Conservation (phyloP, 2,888 invertebrate genomes). For the Pyrrhia umbra region DNA sequence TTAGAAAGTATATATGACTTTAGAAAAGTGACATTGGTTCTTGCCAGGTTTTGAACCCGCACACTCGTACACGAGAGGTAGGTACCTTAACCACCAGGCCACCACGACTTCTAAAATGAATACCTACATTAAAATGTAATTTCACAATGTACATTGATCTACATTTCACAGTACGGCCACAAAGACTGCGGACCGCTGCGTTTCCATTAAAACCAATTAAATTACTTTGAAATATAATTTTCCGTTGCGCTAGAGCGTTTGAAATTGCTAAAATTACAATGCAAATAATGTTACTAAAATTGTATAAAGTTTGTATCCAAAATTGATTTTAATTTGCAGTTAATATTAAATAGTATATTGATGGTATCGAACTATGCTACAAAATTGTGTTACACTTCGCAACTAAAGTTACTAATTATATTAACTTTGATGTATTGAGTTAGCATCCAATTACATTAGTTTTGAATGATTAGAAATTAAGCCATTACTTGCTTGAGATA, state of each 20-base stretch:
- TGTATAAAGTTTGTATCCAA: conserved; percentile 44
- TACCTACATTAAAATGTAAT: no score
- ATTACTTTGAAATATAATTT: conserved; percentile 63
- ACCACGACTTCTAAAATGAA: no score
- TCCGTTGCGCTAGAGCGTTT: conserved; percentile 50
- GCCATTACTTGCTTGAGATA: conserved; percentile 17
- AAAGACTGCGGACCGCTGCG: conserved; percentile 40
- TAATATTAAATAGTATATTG: conserved; percentile 49
- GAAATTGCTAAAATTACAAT: conserved; percentile 65
- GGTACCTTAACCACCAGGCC: no score
- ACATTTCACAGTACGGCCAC: conserved; percentile 25
- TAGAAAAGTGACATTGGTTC: no score
- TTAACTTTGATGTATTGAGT: conserved; percentile 59
- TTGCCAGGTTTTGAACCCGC: no score
- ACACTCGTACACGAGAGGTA: no score
- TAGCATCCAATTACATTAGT: conserved; percentile 52
- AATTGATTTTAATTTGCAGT: conserved; percentile 35
- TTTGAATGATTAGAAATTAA: conserved; percentile 49
- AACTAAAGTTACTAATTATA: conserved; percentile 53
- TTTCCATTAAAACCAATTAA: conserved; percentile 58
- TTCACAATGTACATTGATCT: conserved; percentile 9
- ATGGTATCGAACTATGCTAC: conserved; percentile 40
- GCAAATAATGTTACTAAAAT: conserved; percentile 55
- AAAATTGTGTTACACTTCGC: conserved; percentile 30
- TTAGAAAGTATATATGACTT: no score